These are phyloP conservation scores for Cacoxenus indagator DNA, from an alignment of 2,888 invertebrate species.

Conservation along the genomic window DNA sequence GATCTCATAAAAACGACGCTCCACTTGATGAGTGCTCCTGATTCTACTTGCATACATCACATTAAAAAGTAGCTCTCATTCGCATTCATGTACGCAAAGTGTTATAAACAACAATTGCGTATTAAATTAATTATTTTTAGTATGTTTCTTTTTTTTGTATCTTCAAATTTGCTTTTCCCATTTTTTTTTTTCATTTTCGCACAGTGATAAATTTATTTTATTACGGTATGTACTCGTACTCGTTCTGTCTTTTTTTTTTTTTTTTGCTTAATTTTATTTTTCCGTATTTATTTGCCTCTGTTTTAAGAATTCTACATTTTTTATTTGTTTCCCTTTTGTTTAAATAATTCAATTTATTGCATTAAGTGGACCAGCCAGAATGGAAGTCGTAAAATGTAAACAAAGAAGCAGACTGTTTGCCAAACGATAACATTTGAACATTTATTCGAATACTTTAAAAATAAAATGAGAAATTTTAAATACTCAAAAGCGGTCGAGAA, in stretches of 20 bases:
- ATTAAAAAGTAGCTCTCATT: background rate
- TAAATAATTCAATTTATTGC: background rate
- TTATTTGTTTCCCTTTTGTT: background rate
- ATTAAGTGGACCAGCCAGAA: background rate
- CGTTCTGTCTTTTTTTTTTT: background rate
- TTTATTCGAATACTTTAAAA: background rate
- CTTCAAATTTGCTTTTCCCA: background rate
- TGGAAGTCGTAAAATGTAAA: background rate
- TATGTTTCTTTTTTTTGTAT: background rate
- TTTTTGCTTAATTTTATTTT: background rate
- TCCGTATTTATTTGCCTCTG: background rate
- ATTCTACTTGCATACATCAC: background rate
- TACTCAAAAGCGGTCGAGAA: too few relatives aligned
- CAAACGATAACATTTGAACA: background rate
- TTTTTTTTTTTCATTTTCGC: conserved; percentile 8
- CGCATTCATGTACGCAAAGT: background rate
- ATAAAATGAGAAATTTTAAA: too few relatives aligned
- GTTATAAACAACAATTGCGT: conserved; percentile 17
- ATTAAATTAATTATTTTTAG: conserved; percentile 12
- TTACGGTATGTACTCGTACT: background rate
- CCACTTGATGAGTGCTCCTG: background rate
- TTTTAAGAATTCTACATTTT: background rate
- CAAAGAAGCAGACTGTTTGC: background rate
- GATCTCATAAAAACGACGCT: background rate
- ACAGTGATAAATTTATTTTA: conserved; percentile 14